These are phyloP conservation scores for Euclidia mi DNA, from an alignment of 2,888 invertebrate genomes.

Conservation along the genomic window DNA sequence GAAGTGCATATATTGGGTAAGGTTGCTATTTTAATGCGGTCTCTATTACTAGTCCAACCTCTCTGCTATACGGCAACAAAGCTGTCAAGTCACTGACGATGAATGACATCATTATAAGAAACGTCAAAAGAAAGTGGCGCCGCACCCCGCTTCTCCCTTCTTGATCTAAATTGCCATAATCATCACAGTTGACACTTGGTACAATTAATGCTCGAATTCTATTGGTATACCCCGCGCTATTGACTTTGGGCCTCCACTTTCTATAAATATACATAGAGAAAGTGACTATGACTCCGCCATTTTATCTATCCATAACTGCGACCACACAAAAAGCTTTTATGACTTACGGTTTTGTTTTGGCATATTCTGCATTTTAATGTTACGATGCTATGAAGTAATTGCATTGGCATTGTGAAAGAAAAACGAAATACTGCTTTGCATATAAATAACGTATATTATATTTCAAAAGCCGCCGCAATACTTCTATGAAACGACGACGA, in stretches of 20 bases:
- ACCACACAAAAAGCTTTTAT: neutral
- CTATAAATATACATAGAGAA: neutral
- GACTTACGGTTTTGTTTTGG: neutral
- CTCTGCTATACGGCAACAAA: neutral
- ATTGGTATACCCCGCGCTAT: no score
- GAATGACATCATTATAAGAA: conserved; percentile 3
- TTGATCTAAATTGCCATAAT: conserved; percentile 6
- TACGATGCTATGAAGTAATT: no score
- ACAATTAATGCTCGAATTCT: conserved; percentile 7
- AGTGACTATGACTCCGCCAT: neutral
- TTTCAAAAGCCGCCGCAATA: no score
- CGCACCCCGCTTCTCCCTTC: neutral
- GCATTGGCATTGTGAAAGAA: no score
- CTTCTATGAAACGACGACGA: neutral
- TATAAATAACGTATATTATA: no score
- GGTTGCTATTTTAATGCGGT: no score
- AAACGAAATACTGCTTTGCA: no score
- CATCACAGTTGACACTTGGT: conserved; percentile 6
- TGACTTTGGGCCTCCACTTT: neutral
- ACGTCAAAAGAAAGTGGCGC: conserved; percentile 8
- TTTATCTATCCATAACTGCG: neutral
- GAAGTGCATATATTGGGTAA: no score
- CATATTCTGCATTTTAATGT: neutral
- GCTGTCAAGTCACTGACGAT: conserved; percentile 7
- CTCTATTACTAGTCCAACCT: no score